These are phyloP conservation scores for Orchestes rusci DNA, from an alignment of 2,888 invertebrate species.

Conservation along the genomic window DNA sequence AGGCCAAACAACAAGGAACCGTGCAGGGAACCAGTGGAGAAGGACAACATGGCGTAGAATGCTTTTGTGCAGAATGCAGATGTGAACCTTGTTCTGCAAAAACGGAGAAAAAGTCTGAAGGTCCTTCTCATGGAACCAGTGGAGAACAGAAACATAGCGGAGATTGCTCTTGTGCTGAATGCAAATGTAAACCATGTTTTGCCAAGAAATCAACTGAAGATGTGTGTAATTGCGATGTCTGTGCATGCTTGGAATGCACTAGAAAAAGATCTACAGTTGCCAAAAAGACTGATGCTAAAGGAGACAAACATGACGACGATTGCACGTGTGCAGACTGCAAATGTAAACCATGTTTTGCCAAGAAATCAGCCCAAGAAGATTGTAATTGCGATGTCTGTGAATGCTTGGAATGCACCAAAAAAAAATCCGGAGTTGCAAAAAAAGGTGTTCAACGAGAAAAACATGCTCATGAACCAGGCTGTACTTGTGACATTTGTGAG, in stretches of 20 bases:
- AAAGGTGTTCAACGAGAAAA: no score
- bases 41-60: no score
- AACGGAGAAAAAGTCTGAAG: no score
- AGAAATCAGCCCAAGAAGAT: not conserved
- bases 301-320: not conserved
- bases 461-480: not conserved
- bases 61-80: no score
- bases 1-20: no score
- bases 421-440: no score
- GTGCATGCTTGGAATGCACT: slow-evolving; percentile 5
- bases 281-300: not conserved
- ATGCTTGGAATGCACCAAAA: slow-evolving; percentile 1
- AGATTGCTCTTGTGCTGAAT: slow-evolving; percentile 20
- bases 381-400: slow-evolving; percentile 4
- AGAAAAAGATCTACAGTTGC: not conserved
- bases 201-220: slow-evolving; percentile 7
- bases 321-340: slow-evolving; percentile 1
- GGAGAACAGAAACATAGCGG: slow-evolving; percentile 1
- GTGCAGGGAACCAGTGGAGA: no score
- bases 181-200: slow-evolving; percentile 8
- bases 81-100: no score
- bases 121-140: not conserved
- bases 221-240: slow-evolving; percentile 6
- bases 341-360: slow-evolving; percentile 3
- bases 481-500: not conserved